Percentiles rank a stretch among this genome's conserved stretches.
Evolutionary conservation across 2,113 vertebrate genomes (phyloP).

Genomic region (Probosciger aterrimus): DNA sequence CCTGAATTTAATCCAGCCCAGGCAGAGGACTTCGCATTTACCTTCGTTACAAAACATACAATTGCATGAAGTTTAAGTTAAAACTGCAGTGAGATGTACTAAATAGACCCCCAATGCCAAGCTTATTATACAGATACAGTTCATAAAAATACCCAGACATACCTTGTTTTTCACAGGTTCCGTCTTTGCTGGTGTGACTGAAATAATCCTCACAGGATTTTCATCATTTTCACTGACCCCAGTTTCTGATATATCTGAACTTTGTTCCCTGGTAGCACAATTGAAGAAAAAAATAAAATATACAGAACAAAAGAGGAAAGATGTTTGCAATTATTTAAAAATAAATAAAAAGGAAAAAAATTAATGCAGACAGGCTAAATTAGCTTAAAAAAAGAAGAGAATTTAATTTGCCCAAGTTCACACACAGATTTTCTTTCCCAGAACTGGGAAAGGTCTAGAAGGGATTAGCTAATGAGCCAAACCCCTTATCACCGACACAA

Average conservation of each 20-base stretch:
- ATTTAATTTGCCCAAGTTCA: not conserved
- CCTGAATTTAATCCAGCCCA: not conserved
- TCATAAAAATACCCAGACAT: not conserved
- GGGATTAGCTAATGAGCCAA: not conserved
- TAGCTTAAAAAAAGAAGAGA: not conserved
- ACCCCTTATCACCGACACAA: not conserved
- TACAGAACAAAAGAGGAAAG: not conserved
- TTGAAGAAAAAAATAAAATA: conserved; percentile 1
- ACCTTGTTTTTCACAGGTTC: conserved; percentile 85
- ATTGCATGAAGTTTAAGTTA: not conserved
- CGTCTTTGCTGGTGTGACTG: conserved; percentile 78
- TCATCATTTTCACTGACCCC: conserved; percentile 94
- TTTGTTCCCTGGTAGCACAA: conserved; percentile 75
- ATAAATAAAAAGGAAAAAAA: not conserved
- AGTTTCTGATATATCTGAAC: conserved; percentile 84
- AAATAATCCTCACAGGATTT: conserved; percentile 89
- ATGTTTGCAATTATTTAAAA: not conserved
- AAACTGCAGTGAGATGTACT: not conserved
- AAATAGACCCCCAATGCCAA: not conserved
- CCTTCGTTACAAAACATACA: not conserved
- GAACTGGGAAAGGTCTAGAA: not conserved
- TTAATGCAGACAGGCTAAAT: not conserved
- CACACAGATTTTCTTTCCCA: not conserved
- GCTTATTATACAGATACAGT: not conserved
- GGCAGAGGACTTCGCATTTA: not conserved